A percentile compares a stretch with the other conserved stretches of the same genome.
Evolutionary conservation across 2,888 invertebrate species (phyloP).

Genomic region (Temnothorax unifasciatus): DNA sequence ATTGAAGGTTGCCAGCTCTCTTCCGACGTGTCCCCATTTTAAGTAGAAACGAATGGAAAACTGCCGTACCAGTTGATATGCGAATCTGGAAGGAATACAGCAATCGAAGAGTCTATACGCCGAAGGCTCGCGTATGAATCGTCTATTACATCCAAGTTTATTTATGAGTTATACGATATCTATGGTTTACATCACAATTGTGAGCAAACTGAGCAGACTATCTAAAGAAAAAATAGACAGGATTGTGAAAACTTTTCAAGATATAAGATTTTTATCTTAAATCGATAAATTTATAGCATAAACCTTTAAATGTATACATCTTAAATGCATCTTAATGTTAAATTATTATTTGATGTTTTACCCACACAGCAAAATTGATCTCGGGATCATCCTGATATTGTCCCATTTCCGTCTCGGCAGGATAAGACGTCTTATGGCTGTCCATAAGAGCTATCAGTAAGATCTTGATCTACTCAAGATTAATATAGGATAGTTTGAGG

Average conservation of each 20-base stretch:
- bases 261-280: neutral
- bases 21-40: slow-evolving; percentile 75
- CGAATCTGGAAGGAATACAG: slow-evolving; percentile 35
- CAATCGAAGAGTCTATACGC: slow-evolving; percentile 18
- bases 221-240: neutral
- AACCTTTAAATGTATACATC: neutral
- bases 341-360: too few species aligned
- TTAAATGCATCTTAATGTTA: neutral
- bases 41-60: slow-evolving; percentile 73
- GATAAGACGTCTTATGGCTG: too few species aligned
- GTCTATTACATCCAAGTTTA: slow-evolving; percentile 2
- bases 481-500: too few species aligned
- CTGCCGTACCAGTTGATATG: slow-evolving; percentile 50
- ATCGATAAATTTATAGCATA: neutral
- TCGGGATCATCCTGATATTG: too few species aligned
- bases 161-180: neutral
- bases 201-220: neutral
- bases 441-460: too few species aligned
- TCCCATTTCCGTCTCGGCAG: too few species aligned
- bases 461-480: too few species aligned
- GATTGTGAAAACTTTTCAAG: neutral
- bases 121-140: slow-evolving; percentile 16
- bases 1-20: slow-evolving; percentile 74
- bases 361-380: too few species aligned
- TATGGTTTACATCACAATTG: slow-evolving; percentile 9